phyloP scores from a whole-genome alignment of 2,797 vertebrate species.

The Oreochromis mossambicus region DNA sequence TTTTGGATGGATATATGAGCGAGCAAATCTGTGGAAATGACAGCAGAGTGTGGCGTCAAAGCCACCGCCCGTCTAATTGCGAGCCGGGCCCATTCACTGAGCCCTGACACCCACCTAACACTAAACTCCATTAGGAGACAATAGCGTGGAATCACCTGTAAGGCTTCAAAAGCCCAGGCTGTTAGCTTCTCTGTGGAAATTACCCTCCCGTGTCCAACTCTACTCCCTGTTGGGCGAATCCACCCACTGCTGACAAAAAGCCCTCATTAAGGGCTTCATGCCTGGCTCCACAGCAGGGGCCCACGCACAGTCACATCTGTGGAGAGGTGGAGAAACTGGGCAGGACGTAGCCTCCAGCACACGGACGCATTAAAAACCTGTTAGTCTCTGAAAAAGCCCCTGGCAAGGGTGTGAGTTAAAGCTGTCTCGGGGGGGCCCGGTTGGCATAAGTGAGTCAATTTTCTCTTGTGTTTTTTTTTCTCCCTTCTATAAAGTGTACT shows the following conservation, averaged over 20 bases:
- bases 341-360: conserved; percentile 34
- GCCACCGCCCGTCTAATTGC: conserved; percentile 50
- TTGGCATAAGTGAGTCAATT: background rate
- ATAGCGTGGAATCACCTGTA: conserved; percentile 52
- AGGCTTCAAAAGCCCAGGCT: conserved; percentile 43
- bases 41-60: conserved; percentile 28
- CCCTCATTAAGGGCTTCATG: conserved; percentile 69
- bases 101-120: conserved; percentile 40
- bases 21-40: conserved; percentile 44
- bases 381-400: conserved; percentile 44
- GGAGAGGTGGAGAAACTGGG: conserved; percentile 27
- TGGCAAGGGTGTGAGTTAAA: conserved; percentile 33
- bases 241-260: conserved; percentile 68
- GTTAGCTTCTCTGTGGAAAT: conserved; percentile 51
- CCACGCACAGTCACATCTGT: conserved; percentile 53
- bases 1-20: conserved; percentile 45
- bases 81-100: conserved; percentile 25
- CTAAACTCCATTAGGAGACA: conserved; percentile 56
- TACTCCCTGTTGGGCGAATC: conserved; percentile 54
- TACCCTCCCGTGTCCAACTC: conserved; percentile 50
- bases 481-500: background rate
- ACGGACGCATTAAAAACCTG: conserved; percentile 59
- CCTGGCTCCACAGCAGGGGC: conserved; percentile 65
- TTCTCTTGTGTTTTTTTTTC: background rate
- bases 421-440: background rate